Percentiles rank a stretch among this genome's conserved stretches.
phyloP scores from a whole-genome alignment of 1,140 invertebrate genomes.

The Drosophila tristis region DNA sequence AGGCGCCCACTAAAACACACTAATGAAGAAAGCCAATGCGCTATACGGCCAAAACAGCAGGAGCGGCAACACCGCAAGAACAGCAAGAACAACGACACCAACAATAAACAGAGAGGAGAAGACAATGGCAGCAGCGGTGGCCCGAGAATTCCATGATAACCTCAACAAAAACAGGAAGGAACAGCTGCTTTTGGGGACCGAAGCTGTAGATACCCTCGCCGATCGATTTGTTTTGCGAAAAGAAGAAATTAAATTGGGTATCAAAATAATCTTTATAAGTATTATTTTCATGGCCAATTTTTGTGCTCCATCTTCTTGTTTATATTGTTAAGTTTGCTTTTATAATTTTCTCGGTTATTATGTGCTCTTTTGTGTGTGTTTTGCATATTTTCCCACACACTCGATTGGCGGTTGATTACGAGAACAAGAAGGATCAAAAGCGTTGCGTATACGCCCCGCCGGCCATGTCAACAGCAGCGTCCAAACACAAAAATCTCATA shows the following conservation, averaged over 20 bases:
- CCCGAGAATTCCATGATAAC: conserved; percentile 60
- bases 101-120: conserved; percentile 41
- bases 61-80: conserved; percentile 8
- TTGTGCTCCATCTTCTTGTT: conserved; percentile 21
- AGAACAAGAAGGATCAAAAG: conserved; percentile 16
- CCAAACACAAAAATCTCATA: conserved; percentile 46
- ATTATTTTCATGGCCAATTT: conserved; percentile 11
- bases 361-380: conserved; percentile 16
- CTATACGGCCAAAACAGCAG: conserved; percentile 32
- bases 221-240: background rate
- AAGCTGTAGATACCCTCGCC: too few relatives aligned
- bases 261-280: background rate
- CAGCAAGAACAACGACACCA: conserved; percentile 18
- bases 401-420: conserved; percentile 18
- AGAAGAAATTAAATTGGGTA: too few relatives aligned
- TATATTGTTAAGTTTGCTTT: conserved; percentile 5
- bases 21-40: conserved; percentile 60
- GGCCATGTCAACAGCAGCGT: conserved; percentile 43
- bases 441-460: conserved; percentile 60
- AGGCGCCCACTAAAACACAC: conserved; percentile 79
- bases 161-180: conserved; percentile 1
- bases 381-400: background rate
- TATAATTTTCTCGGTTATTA: conserved; percentile 1
- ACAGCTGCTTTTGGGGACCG: background rate
- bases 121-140: conserved; percentile 25